A percentile compares a stretch with the other conserved stretches of the same genome.
Evolutionary conservation across 2,797 vertebrate species (phyloP).

Genomic region (Pogonophryne albipinna): DNA sequence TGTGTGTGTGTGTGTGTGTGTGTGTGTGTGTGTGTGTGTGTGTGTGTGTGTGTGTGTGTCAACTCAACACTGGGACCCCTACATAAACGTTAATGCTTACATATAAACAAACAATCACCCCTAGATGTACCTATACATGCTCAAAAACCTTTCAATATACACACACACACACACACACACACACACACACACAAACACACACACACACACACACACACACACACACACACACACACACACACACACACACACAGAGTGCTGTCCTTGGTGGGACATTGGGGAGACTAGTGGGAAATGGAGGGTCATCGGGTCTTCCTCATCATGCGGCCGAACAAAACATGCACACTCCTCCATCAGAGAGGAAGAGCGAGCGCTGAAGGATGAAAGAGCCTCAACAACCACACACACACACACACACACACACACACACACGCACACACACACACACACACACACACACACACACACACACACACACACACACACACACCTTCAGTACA

Average conservation of each 20-base stretch:
- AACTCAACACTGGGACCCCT: background rate
- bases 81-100: background rate
- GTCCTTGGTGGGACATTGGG: slow-evolving; percentile 66
- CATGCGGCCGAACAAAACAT: slow-evolving; percentile 71
- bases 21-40: background rate
- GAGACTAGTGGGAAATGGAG: slow-evolving; percentile 73
- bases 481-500: too few species aligned
- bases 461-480: too few species aligned
- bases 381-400: slow-evolving; percentile 23
- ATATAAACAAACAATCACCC: too few species aligned
- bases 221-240: background rate
- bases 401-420: background rate
- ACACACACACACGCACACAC: slow-evolving; percentile 15
- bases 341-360: slow-evolving; percentile 39
- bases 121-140: background rate
- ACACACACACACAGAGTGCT: slow-evolving; percentile 8
- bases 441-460: too few species aligned
- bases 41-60: background rate
- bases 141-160: background rate
- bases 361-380: slow-evolving; percentile 37
- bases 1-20: background rate
- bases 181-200: too few species aligned
- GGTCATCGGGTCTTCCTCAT: slow-evolving; percentile 70
- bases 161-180: too few species aligned
- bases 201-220: too few species aligned